phyloP scores from a whole-genome alignment of 1,140 invertebrate species.

The Calephelis virginiensis region DNA sequence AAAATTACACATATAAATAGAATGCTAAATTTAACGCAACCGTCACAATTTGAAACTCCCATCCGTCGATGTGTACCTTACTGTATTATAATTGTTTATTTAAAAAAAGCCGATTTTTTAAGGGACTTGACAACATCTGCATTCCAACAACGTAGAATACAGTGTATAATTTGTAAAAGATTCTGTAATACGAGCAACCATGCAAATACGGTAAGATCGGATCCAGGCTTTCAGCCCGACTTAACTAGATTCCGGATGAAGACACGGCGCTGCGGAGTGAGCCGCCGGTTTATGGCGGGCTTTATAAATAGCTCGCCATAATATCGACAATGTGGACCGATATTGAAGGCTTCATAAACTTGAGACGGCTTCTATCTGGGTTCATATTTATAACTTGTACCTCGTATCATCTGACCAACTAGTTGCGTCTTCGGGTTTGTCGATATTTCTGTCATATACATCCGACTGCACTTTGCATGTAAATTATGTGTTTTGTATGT shows the following conservation, averaged over 20 bases:
- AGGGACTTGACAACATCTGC: neutral
- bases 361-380: neutral
- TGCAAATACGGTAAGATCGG: constrained; percentile 3
- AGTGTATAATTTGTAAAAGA: neutral
- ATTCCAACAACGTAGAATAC: neutral
- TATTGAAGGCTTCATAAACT: constrained; percentile 11
- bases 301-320: constrained; percentile 7
- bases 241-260: constrained; percentile 16
- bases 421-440: neutral
- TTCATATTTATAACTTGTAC: neutral
- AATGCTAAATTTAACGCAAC: no score
- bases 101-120: no score
- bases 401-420: neutral
- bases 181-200: neutral
- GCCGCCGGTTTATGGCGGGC: neutral
- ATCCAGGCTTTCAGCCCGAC: constrained; percentile 1
- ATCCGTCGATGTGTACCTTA: no score
- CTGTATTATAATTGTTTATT: no score
- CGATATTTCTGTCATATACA: no score
- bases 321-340: constrained; percentile 11
- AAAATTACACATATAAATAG: no score
- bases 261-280: neutral
- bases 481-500: no score
- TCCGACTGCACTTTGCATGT: no score
- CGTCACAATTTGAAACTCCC: no score